phyloP scores from a whole-genome alignment of 2,888 invertebrate genomes.

The Chalcis sispes region DNA sequence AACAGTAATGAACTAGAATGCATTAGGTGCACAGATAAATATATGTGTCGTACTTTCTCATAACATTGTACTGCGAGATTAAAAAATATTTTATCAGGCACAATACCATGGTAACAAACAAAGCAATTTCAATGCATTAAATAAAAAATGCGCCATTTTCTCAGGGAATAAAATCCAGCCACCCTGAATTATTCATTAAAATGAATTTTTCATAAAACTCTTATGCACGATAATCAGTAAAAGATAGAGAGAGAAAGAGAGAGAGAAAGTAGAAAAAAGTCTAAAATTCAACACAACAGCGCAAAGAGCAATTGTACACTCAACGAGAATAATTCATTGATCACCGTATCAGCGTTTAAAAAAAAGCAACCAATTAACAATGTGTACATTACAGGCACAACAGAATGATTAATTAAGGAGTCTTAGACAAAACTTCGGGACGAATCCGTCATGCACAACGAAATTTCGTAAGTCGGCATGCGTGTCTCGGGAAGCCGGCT shows the following conservation, averaged over 20 bases:
- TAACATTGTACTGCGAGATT: background rate
- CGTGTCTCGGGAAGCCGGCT: slow-evolving; percentile 44
- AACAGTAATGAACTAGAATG: too few species aligned
- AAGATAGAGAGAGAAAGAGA: too few species aligned
- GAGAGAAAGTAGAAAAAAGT: background rate
- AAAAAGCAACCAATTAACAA: slow-evolving; percentile 11
- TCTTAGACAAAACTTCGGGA: too few species aligned
- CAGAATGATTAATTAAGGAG: too few species aligned
- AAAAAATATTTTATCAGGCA: background rate
- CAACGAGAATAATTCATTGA: background rate
- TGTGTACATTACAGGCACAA: too few species aligned
- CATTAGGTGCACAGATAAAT: background rate
- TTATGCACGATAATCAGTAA: background rate
- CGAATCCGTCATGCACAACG: slow-evolving; percentile 32
- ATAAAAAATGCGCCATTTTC: background rate
- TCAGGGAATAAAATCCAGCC: background rate
- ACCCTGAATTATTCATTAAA: slow-evolving; percentile 30
- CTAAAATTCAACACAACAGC: background rate
- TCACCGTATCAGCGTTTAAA: too few species aligned
- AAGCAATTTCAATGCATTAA: slow-evolving; percentile 1
- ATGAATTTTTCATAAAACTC: slow-evolving; percentile 39
- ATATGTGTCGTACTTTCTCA: background rate
- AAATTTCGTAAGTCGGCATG: slow-evolving; percentile 11
- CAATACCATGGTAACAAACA: background rate
- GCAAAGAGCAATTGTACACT: background rate